A percentile compares a stretch with the other conserved stretches of the same genome.
phyloP scores from a whole-genome alignment of 2,113 vertebrate genomes.

The Australoheros scitulus region DNA sequence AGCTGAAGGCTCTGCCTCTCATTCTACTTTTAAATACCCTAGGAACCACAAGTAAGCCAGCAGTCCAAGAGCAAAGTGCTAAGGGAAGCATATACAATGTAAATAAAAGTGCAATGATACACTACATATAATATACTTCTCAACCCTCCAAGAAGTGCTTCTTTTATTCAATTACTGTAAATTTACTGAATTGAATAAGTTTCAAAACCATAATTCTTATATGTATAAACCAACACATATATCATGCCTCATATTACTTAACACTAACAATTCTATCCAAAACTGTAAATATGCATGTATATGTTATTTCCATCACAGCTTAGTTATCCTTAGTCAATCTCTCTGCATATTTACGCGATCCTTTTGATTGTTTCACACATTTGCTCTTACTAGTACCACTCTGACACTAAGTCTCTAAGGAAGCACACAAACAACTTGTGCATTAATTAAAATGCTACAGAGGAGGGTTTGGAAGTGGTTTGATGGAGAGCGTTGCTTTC shows the following conservation, averaged over 20 bases:
- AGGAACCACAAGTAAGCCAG: too few species aligned
- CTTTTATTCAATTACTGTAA: neutral
- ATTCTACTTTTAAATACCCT: too few species aligned
- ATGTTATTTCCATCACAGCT: neutral
- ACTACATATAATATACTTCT: neutral
- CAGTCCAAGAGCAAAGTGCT: too few species aligned
- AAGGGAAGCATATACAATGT: too few species aligned
- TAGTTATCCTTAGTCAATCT: neutral
- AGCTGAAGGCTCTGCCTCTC: too few species aligned
- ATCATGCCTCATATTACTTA: neutral
- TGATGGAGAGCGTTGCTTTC: conserved; percentile 6
- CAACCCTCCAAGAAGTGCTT: neutral
- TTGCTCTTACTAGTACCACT: neutral
- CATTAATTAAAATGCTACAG: neutral
- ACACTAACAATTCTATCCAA: neutral
- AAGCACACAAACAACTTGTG: neutral
- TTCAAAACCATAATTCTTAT: neutral
- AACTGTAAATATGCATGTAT: neutral
- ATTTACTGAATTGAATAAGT: neutral
- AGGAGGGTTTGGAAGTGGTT: neutral
- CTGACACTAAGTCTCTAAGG: neutral
- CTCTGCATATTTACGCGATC: neutral
- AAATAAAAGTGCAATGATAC: too few species aligned
- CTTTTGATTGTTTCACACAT: conserved; percentile 1
- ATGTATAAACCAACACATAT: neutral